Conservation (phyloP, 2,888 invertebrate genomes). For the Octodonta nipae region DNA sequence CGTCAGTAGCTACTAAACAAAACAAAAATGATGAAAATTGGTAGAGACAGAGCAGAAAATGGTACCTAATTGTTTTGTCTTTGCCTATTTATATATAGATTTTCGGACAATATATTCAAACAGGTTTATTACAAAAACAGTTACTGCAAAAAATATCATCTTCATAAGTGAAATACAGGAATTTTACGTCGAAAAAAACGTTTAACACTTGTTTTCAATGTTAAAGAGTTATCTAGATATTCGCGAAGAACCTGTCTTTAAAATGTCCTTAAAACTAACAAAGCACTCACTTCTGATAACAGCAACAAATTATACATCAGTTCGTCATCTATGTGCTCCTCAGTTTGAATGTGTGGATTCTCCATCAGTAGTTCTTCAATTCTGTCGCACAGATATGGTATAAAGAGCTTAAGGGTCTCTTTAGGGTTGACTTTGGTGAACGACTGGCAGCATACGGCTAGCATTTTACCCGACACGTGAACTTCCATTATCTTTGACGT, state of each 20-base stretch:
- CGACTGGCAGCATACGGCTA: slow-evolving; percentile 56
- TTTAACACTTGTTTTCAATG: no score
- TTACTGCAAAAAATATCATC: no score
- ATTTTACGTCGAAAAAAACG: no score
- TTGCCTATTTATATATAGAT: no score
- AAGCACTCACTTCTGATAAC: slow-evolving; percentile 44
- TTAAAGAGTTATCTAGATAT: no score
- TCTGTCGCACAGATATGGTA: slow-evolving; percentile 58
- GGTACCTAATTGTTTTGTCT: no score
- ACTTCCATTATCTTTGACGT: slow-evolving; percentile 68
- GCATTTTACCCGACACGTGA: slow-evolving; percentile 67
- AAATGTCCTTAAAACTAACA: neutral
- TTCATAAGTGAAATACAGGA: no score
- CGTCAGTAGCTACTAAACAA: no score
- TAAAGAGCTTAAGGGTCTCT: slow-evolving; percentile 54
- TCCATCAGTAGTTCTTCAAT: slow-evolving; percentile 48
- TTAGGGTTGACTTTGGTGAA: slow-evolving; percentile 55
- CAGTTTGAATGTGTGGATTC: slow-evolving; percentile 52
- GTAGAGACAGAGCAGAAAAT: no score
- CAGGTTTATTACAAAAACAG: no score
- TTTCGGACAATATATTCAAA: no score
- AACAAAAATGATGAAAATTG: no score
- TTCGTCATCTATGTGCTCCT: slow-evolving; percentile 66
- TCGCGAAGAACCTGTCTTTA: neutral
- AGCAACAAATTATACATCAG: slow-evolving; percentile 64